Conservation (phyloP, 2,797 vertebrate genomes). For the Morelia viridis region DNA sequence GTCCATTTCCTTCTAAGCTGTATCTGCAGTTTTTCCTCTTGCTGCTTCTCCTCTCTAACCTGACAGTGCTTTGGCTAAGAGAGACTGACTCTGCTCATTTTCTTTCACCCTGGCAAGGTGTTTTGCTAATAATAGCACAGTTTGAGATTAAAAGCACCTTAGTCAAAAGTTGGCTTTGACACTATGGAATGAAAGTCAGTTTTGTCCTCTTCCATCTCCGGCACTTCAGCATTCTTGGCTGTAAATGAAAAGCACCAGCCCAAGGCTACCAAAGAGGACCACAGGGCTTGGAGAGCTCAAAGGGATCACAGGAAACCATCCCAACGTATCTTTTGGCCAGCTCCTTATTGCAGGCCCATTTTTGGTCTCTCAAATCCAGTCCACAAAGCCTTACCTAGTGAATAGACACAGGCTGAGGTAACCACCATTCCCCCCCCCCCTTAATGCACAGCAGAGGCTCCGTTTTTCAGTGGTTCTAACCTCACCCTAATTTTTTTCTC, state of each 20-base stretch:
- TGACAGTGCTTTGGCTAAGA: not conserved
- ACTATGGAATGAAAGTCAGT: not conserved
- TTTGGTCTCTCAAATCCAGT: not conserved
- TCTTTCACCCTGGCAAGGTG: slow-evolving; percentile 15
- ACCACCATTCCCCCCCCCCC: too few relatives aligned
- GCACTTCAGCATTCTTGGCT: not conserved
- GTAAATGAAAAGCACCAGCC: not conserved
- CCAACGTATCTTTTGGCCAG: not conserved
- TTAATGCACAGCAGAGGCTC: not conserved
- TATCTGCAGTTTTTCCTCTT: not conserved
- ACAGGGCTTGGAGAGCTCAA: not conserved
- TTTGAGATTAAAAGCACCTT: not conserved
- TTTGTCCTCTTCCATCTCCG: not conserved
- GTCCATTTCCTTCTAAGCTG: not conserved
- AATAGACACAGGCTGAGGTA: not conserved
- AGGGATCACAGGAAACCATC: not conserved
- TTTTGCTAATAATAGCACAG: slow-evolving; percentile 25
- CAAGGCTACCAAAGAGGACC: not conserved
- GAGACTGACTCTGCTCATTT: not conserved
- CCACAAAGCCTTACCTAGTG: not conserved
- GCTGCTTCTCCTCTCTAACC: not conserved
- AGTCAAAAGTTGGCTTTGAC: slow-evolving; percentile 8
- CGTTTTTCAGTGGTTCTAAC: not conserved
- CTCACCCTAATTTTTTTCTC: not conserved
- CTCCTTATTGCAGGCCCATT: not conserved